Base-by-base conservation (phyloP, 2,888 invertebrate genomes). In the Tuta absoluta region DNA sequence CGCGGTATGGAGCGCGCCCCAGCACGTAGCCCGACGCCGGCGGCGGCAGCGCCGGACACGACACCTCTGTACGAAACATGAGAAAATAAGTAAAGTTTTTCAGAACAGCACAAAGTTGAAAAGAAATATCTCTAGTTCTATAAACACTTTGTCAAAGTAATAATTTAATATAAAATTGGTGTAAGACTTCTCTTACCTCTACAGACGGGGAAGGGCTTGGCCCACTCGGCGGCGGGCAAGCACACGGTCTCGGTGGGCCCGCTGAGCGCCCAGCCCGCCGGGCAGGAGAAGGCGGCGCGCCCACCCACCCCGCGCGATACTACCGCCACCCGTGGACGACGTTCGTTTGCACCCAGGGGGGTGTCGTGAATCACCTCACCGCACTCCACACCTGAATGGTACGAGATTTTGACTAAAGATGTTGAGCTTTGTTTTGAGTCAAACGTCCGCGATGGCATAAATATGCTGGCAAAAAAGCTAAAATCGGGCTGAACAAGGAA, bases 251-350 rank as follows among this genome's bases (percentile, higher is more conserved):
- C 95, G 0, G 94, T 86, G 0, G 95, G 93, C 0, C 97, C 97
- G 33, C 94, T 92, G 62, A 96, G 92, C 49, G 95, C 95, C 90
- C 94, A 96, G 19, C 96, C 96, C 14, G 95, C 92, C 0, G 95
- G 92, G 78, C 97, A 97, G 58, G 94, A 95, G 93, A 96, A 97
- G 51, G 95, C 94, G 0, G 96, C 96, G 24, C 95, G 92, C 0
- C 96, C 96, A 1, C 96, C 96, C 53, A 97, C 96, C 67, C 95
- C 95, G 8, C 96, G 93, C 7, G 96, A 96, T 63, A 96, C 92
- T 28, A 96, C 93, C 0, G 95, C 92, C 67, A 96, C 95, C 48
- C 95, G 93, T 14, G 96, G 93, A 51, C 94, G 93, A 3, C 94
- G 92, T 72, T 94, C 92, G 70, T 93, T 93, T 33, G 91, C 85